Conservation (phyloP, 1,140 invertebrate species). For the Orius insidiosus region DNA sequence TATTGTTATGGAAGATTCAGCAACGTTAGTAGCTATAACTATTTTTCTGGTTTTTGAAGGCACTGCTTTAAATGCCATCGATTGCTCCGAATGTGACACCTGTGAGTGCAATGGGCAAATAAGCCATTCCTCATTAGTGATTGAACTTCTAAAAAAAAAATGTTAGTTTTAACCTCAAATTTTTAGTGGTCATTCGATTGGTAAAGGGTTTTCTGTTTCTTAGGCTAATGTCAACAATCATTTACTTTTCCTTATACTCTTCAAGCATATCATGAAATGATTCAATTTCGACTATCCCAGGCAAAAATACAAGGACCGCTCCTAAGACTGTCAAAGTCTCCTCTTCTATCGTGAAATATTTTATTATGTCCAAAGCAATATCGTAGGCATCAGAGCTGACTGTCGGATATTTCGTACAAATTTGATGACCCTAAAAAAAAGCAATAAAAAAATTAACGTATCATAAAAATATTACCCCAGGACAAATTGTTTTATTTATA, state of each 20-base stretch:
- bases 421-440: slow-evolving; percentile 26
- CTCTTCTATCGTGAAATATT: slow-evolving; percentile 15
- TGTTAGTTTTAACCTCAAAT: too few relatives aligned
- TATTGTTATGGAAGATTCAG: slow-evolving; percentile 92
- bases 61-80: slow-evolving; percentile 41
- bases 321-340: slow-evolving; percentile 9
- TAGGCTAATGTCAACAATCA: too few relatives aligned
- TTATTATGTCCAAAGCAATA: slow-evolving; percentile 43
- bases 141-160: too few relatives aligned
- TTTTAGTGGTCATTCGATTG: too few relatives aligned
- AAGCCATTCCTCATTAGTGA: slow-evolving; percentile 7
- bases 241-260: too few relatives aligned
- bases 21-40: slow-evolving; percentile 90
- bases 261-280: slow-evolving; percentile 27
- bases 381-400: slow-evolving; percentile 33
- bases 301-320: slow-evolving; percentile 71
- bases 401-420: slow-evolving; percentile 31
- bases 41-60: slow-evolving; percentile 50
- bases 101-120: slow-evolving; percentile 41
- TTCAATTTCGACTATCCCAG: slow-evolving; percentile 70
- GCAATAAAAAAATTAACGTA: too few relatives aligned
- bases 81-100: slow-evolving; percentile 48
- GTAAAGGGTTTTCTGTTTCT: too few relatives aligned
- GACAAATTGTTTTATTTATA: too few relatives aligned
- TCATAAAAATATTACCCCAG: too few relatives aligned